A percentile compares a stretch with the other conserved stretches of the same genome.
phyloP scores from a whole-genome alignment of 2,888 invertebrate genomes.

The Coremacera marginata region DNA sequence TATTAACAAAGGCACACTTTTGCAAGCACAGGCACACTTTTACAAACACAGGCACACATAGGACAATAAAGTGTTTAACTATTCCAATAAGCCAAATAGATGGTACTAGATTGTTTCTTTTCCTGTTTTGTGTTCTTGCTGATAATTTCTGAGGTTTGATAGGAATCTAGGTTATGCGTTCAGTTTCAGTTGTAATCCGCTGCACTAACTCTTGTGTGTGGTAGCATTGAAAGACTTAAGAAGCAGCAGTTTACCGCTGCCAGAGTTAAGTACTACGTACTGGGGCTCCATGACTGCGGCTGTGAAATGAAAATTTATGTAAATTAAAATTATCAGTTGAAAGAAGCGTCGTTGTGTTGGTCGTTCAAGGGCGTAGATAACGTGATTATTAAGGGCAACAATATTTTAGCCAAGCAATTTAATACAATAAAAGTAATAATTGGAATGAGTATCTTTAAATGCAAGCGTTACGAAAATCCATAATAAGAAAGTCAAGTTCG shows the following conservation, averaged over 20 bases:
- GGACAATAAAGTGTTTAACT: no score
- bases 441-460: no score
- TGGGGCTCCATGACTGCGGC: neutral
- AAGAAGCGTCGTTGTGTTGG: conserved; percentile 6
- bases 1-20: no score
- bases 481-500: no score
- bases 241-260: neutral
- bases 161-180: conserved; percentile 16
- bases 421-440: no score
- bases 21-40: no score
- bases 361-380: neutral
- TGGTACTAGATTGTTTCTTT: no score
- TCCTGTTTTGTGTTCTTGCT: neutral
- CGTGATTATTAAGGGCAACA: neutral
- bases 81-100: no score
- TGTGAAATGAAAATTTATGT: conserved; percentile 19
- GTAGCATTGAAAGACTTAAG: neutral
- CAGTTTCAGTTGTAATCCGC: neutral
- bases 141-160: conserved; percentile 24
- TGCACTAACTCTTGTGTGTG: neutral
- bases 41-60: no score
- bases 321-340: conserved; percentile 32
- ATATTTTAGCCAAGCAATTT: no score
- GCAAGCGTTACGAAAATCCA: no score
- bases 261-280: neutral